Base-by-base conservation (phyloP, 2,113 vertebrate species). In the Plecotus auritus region DNA sequence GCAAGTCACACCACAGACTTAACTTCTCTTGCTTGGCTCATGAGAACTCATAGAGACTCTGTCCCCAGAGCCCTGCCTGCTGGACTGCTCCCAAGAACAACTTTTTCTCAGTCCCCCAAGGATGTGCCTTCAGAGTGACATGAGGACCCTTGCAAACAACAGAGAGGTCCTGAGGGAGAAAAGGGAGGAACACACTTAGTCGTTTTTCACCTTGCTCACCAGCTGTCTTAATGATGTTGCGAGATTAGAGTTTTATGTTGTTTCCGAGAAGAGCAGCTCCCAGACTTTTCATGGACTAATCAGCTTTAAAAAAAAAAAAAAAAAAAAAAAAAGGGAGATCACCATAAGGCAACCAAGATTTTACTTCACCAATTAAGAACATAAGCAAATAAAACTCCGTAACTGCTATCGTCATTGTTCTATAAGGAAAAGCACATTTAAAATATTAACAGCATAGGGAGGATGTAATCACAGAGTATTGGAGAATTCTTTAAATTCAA, bases 21-120 rank as follows among this genome's bases (percentile, higher is more conserved):
- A 37, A 76, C 37, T 87, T 87, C 61, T 91, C 84, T 87, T 87
- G 80, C 80, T 84, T 87, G 76, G 72, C 78, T 95, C 37, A 0
- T 35, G 66, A 28, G 67, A 95, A 20, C 81, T 95, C 76, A 69
- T 78, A 4, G 77, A 74, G 85, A 89, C 78, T 87, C 59, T 90
- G 73, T 96, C 95, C 92, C 95, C 45, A 37, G 85, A 92, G 92
- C 30, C 54, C 37, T 76, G 30, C 61, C 88, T 73, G 42, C 83
- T 97, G 95, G 95, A 85, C 49, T 45, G 69, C 32, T 97, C 94
- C 96, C 97, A 96, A 89, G 85, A 95, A 92, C 85, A 84, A 76
- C 92, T 90, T 93, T 91, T 85, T 35, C 86, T 76, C 95, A 83
- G 5, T 77, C 64, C 97, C 72, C 96, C 32, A 47, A 88, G 88